A percentile compares a stretch with the other conserved stretches of the same genome.
Conservation (phyloP, 2,888 invertebrate genomes). For the Oxystoma pomonae region DNA sequence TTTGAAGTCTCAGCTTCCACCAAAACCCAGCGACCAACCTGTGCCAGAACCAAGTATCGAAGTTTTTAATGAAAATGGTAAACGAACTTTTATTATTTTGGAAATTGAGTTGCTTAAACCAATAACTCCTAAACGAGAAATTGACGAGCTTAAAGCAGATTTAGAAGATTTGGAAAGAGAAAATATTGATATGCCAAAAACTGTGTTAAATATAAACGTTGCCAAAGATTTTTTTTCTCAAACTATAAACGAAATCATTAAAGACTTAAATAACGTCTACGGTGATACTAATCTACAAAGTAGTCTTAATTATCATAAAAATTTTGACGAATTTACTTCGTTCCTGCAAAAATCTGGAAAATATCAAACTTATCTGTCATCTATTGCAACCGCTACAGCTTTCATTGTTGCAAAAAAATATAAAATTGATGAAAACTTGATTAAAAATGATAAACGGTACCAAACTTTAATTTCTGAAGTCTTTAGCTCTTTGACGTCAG, state of each 20-base stretch:
- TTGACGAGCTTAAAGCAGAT: conserved; percentile 38
- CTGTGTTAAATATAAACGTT: conserved; percentile 22
- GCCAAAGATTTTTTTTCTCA: conserved; percentile 37
- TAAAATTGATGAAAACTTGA: conserved; percentile 21
- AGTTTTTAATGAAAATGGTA: conserved; percentile 39
- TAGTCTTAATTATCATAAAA: conserved; percentile 25
- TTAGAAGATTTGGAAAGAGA: conserved; percentile 13
- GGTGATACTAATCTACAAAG: conserved; percentile 22
- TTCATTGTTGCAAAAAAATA: conserved; percentile 33
- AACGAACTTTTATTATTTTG: conserved; percentile 39
- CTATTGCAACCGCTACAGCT: conserved; percentile 35
- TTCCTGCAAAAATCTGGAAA: conserved; percentile 31
- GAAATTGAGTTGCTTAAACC: conserved; percentile 43
- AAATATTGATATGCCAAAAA: not conserved
- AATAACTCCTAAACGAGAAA: conserved; percentile 30
- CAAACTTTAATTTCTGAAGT: conserved; percentile 37
- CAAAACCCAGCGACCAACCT: conserved; percentile 29
- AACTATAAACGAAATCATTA: conserved; percentile 34
- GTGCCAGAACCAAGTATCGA: conserved; percentile 36
- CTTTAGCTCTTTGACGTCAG: conserved; percentile 36
- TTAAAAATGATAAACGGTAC: conserved; percentile 26
- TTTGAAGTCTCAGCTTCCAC: conserved; percentile 22
- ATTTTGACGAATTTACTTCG: conserved; percentile 28
- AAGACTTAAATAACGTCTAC: conserved; percentile 39
- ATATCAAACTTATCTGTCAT: conserved; percentile 36